Evolutionary conservation across 2,888 invertebrate species (phyloP).

Genomic region (Panzeria rudis): DNA sequence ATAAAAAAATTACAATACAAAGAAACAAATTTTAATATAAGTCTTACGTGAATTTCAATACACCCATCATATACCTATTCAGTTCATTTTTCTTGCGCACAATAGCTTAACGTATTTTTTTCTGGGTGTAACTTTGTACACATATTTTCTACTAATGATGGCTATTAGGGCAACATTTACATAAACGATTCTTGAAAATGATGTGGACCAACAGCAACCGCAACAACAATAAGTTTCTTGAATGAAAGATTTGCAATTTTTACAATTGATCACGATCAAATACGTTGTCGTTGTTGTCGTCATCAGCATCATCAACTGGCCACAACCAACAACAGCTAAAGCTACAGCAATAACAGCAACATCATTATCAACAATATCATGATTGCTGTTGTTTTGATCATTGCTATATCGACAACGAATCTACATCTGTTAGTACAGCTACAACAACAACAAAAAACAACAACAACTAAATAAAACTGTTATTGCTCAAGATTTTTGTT

Average conservation of each 20-base stretch:
- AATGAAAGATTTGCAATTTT: slow-evolving; percentile 71
- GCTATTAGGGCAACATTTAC: slow-evolving; percentile 70
- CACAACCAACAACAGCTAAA: slow-evolving; percentile 9
- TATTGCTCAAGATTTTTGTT: slow-evolving; percentile 67
- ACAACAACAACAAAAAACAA: slow-evolving; percentile 36
- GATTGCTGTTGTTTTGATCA: slow-evolving; percentile 32
- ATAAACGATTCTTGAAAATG: slow-evolving; percentile 62
- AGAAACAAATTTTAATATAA: too few relatives aligned
- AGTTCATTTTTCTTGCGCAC: too few relatives aligned
- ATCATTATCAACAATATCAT: slow-evolving; percentile 51
- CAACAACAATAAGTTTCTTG: slow-evolving; percentile 52
- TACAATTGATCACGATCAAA: slow-evolving; percentile 71
- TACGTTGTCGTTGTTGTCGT: slow-evolving; percentile 26
- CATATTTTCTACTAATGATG: slow-evolving; percentile 71
- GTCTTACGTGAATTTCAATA: too few relatives aligned
- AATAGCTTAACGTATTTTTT: background rate
- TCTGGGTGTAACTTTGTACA: slow-evolving; percentile 21
- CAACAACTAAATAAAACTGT: slow-evolving; percentile 51
- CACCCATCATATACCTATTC: too few relatives aligned
- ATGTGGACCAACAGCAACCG: slow-evolving; percentile 23
- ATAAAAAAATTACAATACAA: too few relatives aligned
- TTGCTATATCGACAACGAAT: slow-evolving; percentile 39
- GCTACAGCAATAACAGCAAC: background rate
- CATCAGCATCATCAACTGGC: slow-evolving; percentile 7
- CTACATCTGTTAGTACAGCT: slow-evolving; percentile 51